Base-by-base conservation (phyloP, 2,888 invertebrate species). In the Clistopyga incitator region DNA sequence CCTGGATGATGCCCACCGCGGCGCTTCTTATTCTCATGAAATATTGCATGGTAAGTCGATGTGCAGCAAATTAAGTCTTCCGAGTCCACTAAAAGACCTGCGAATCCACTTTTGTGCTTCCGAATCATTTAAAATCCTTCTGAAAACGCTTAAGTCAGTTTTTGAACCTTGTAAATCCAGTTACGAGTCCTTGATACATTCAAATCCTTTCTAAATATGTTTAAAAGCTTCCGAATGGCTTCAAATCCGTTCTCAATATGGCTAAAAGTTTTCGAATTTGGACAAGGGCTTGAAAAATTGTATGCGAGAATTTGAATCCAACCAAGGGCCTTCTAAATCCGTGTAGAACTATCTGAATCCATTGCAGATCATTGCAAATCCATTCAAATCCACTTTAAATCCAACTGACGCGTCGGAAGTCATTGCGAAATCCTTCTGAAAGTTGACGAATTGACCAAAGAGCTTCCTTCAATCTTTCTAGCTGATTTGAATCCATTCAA, bases 1-100 rank as follows among this genome's bases (percentile, higher is more conserved):
- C 98, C 89, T 99, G 98, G 95, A 99, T 99, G 96, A 93, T 99
- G 80, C 99, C 99, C 0, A 94, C 97, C 3, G 94, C 96, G 13
- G 94, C 98, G 29, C 94, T 99, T 20, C 93, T 98, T 45, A 94
- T 99, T 81, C 97, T 99, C 90, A 94, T 97, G 85, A 95, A 96
- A 93, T 96, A 96, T 91, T 95, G 96, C 89, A 92, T 96, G 87
- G 96, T 96, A 90, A 93, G 94, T 45, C 23, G 18, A 38, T 20
- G 38, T 10, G 8, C n/a, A 34, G n/a, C 34, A n/a, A 6, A 61
- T 61, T 34, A 2, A 25, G 18, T 25, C 15, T 3, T 61, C 52
- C 52, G 45, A 20, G 3, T 56, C 50, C n/a, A 38, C 52, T 6
- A 4, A n/a, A 47, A 47, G 13, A 0, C 47, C 15, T 47, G 1